Base-by-base conservation (phyloP, 2,888 invertebrate species). In the Limnephilus auricula region DNA sequence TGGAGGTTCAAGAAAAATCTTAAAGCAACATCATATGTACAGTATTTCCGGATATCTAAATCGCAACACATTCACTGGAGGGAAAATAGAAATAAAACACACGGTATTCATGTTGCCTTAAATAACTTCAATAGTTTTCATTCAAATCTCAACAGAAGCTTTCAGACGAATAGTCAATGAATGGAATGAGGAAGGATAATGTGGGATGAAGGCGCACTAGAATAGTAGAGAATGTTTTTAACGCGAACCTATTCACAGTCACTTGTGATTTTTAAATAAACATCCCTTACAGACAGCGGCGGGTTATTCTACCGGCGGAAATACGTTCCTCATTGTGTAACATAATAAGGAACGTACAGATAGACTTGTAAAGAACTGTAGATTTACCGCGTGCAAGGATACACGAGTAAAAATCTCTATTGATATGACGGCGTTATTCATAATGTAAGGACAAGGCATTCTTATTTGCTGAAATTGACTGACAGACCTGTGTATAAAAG, bases 201-300 rank as follows among this genome's bases (percentile, higher is more conserved):
- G 82, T 6, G 82, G 15, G 34, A 82, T 18, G 25, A 18, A 37
- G 18, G 37, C 37, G 40, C 45, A 40, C 37, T 85, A 37, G 30
- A 40, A 85, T 85, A 65, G 65, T n/a, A 65, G 65, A 65, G 65
- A 25, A 65, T 65, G 25, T 65, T 65, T 65, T 65, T 65, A 65
- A 65, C 25, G 65, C 65, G 65, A 65, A 85, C 37, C n/a, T 85
- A 40, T 45, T 84, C 37, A 83, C 34, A 37, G 84, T 84, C 85
- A 40, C 85, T 85, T 13, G 40, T 85, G 30, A 85, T 85, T 85
- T 85, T 25, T 85, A 40, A 45, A 85, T 15, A 85, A 85, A 85
- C 85, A 85, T 45, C 45, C 85, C 85, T 25, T 86, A 65, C 32
- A 86, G n/a, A 88, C 37, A 13, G 32, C 65, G 31, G 32, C 34